A percentile compares a stretch with the other conserved stretches of the same genome.
Conservation (phyloP, 2,113 vertebrate species). For the Anguilla japonica region DNA sequence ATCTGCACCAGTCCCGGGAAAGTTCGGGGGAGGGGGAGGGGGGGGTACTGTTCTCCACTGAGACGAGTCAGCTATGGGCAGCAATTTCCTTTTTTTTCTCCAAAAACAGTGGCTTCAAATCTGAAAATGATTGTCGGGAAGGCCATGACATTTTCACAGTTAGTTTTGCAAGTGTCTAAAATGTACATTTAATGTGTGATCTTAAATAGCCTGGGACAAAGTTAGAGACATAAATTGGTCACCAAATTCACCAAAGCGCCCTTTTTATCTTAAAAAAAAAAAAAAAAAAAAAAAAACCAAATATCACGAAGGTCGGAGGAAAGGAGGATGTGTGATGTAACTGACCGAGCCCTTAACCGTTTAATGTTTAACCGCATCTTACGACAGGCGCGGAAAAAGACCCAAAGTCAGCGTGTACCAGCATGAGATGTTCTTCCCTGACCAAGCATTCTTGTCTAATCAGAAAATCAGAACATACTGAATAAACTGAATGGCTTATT, state of each 20-base stretch:
- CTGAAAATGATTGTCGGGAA: neutral
- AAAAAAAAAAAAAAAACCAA: neutral
- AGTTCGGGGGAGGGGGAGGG: no score
- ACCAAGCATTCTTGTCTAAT: neutral
- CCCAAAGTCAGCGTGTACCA: neutral
- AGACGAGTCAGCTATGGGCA: neutral
- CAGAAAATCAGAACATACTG: no score
- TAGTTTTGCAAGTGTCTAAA: neutral
- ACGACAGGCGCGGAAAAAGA: neutral
- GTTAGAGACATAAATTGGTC: neutral
- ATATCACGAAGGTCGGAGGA: neutral
- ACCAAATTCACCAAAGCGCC: constrained; percentile 3
- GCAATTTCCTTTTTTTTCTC: neutral
- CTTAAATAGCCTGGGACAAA: neutral
- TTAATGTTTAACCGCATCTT: neutral
- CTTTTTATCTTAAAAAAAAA: neutral
- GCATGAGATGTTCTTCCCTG: neutral
- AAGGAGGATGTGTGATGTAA: neutral
- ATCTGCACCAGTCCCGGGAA: no score
- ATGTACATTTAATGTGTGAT: neutral
- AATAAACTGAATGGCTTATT: no score
- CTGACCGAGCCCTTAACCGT: neutral
- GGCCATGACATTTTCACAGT: neutral
- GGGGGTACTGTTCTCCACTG: neutral
- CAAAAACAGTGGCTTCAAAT: neutral